These are phyloP conservation scores for Lophochroa leadbeateri DNA, from an alignment of 2,113 vertebrate species.

Conservation along the genomic window DNA sequence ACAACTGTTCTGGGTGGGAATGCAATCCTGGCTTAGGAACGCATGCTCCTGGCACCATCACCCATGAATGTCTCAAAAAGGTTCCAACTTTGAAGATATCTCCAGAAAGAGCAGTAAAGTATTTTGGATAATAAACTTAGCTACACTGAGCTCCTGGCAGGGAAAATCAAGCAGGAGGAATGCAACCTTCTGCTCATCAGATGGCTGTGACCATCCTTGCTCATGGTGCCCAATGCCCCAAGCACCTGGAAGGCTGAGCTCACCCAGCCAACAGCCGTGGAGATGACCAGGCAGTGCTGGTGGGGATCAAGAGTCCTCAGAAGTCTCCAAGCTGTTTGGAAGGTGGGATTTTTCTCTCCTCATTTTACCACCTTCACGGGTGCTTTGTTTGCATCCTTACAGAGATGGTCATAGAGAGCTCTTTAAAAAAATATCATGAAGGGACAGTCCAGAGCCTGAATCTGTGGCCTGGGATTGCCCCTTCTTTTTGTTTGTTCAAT, in stretches of 20 bases:
- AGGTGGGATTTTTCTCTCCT: not conserved
- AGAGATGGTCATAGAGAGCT: accelerated
- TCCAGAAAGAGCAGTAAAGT: not conserved
- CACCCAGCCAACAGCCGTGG: not conserved
- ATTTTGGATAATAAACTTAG: not conserved
- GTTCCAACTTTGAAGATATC: not conserved
- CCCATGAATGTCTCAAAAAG: not conserved
- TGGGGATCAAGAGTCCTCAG: accelerated
- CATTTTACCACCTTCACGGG: not conserved
- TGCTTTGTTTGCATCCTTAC: not conserved
- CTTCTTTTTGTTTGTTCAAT: not conserved
- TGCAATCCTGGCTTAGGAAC: not conserved
- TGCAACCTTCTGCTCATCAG: not conserved
- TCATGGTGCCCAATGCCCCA: not conserved
- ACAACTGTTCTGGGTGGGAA: not conserved
- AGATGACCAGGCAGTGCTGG: not conserved
- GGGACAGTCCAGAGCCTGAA: not conserved
- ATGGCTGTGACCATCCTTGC: not conserved
- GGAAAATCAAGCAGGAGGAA: not conserved
- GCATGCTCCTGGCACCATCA: not conserved
- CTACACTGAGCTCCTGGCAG: not conserved
- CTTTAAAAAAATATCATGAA: not conserved
- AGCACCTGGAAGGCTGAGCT: not conserved
- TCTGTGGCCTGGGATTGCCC: not conserved
- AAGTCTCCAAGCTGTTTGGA: accelerated